phyloP scores from a whole-genome alignment of 2,797 vertebrate species.

The Hippocampus kuda region DNA sequence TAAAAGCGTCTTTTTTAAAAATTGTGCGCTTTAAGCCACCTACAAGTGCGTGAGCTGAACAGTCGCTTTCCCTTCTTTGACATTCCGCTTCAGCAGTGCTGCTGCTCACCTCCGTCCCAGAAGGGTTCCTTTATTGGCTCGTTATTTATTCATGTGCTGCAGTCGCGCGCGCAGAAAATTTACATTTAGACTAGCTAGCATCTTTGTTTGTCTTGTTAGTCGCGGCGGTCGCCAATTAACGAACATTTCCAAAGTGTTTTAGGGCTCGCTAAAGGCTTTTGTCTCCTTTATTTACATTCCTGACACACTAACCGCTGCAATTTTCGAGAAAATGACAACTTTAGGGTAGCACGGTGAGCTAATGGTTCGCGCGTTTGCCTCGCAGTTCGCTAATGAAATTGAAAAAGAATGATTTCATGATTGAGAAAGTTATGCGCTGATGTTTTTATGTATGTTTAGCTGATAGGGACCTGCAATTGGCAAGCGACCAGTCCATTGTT shows the following conservation, averaged over 20 bases:
- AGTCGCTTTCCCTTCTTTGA: neutral
- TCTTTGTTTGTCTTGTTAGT: slow-evolving; percentile 28
- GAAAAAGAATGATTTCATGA: too few relatives aligned
- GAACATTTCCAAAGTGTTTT: neutral
- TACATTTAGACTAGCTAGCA: slow-evolving; percentile 41
- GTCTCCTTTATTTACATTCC: neutral
- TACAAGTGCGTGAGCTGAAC: neutral
- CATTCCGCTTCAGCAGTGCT: neutral
- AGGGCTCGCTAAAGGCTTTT: neutral
- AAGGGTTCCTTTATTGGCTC: slow-evolving; percentile 14
- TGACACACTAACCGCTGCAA: neutral
- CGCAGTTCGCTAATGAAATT: neutral
- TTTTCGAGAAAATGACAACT: too few relatives aligned
- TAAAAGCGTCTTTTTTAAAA: neutral
- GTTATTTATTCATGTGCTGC: slow-evolving; percentile 37
- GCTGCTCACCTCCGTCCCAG: neutral
- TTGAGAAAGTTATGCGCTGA: too few relatives aligned
- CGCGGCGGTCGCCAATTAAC: neutral
- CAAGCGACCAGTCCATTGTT: too few relatives aligned
- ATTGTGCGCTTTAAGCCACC: neutral
- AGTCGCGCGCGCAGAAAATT: slow-evolving; percentile 25
- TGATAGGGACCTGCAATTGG: too few relatives aligned
- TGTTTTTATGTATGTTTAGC: too few relatives aligned
- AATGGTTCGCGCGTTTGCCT: neutral
- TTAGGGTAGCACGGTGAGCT: neutral